Percentiles rank a stretch among this genome's conserved stretches.
These are phyloP conservation scores for Motacilla alba DNA, from an alignment of 2,113 vertebrate species.

Conservation along the genomic window DNA sequence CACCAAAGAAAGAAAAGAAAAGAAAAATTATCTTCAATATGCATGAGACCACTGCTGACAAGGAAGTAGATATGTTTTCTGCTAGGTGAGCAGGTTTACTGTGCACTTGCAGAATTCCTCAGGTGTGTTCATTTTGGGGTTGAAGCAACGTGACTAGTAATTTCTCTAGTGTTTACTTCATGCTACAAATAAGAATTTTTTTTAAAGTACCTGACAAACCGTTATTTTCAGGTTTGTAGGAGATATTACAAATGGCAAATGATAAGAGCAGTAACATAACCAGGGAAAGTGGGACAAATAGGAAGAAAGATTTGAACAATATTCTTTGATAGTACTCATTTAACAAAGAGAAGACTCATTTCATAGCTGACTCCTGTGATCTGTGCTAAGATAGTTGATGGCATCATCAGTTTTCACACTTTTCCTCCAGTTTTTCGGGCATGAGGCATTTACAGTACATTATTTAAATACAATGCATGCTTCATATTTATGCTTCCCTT, in stretches of 20 bases:
- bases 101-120: background rate
- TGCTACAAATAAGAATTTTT: background rate
- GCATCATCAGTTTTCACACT: background rate
- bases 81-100: background rate
- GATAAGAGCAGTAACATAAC: background rate
- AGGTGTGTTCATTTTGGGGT: background rate
- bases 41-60: background rate
- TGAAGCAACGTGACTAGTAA: background rate
- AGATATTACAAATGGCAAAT: background rate
- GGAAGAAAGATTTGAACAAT: background rate
- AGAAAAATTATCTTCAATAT: background rate
- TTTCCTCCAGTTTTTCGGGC: background rate
- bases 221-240: background rate
- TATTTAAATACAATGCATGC: background rate
- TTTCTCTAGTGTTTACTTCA: background rate
- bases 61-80: background rate
- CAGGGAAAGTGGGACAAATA: background rate
- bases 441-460: background rate
- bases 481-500: constrained; percentile 12
- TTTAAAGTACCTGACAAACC: background rate
- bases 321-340: background rate
- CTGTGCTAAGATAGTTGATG: background rate
- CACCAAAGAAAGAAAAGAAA: no score
- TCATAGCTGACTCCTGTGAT: background rate
- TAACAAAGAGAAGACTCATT: background rate